Evolutionary conservation across 2,888 invertebrate species (phyloP).

Genomic region (Cynaeus angustus): DNA sequence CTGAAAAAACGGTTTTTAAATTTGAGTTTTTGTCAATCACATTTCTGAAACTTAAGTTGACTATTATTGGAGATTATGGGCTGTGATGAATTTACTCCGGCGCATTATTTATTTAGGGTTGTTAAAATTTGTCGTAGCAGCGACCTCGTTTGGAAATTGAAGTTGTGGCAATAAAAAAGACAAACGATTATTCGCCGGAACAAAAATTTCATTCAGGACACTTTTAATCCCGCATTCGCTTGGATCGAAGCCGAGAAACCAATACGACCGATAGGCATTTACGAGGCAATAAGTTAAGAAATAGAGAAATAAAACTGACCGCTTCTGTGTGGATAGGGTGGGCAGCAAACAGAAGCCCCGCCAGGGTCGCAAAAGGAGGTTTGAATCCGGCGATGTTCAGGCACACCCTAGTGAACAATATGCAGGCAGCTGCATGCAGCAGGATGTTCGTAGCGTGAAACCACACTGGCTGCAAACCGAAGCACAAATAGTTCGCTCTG

Average conservation of each 20-base stretch:
- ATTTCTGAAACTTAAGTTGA: too few species aligned
- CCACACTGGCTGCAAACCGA: constrained; percentile 83
- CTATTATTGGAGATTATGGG: too few species aligned
- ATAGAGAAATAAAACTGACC: constrained; percentile 75
- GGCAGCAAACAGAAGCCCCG: constrained; percentile 86
- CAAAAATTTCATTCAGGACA: constrained; percentile 49
- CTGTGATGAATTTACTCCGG: too few species aligned
- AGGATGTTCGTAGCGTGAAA: constrained; percentile 87
- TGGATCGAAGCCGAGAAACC: constrained; percentile 46
- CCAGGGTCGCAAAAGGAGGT: constrained; percentile 81
- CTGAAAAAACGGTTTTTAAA: too few species aligned
- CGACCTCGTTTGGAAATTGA: constrained; percentile 11
- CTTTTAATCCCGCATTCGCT: constrained; percentile 48
- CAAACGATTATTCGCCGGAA: constrained; percentile 37
- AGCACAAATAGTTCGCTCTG: constrained; percentile 84
- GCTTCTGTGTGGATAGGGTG: constrained; percentile 94
- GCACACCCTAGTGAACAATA: constrained; percentile 81
- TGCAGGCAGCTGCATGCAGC: constrained; percentile 84
- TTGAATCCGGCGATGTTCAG: constrained; percentile 80
- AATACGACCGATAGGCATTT: constrained; percentile 56
- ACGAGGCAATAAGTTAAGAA: constrained; percentile 54
- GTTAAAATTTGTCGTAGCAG: neutral
- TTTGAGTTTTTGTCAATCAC: too few species aligned
- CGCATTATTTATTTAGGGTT: too few species aligned
- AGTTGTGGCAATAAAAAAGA: constrained; percentile 38